A percentile compares a stretch with the other conserved stretches of the same genome.
Evolutionary conservation across 2,113 vertebrate species (phyloP).

Genomic region (Salminus brasiliensis): DNA sequence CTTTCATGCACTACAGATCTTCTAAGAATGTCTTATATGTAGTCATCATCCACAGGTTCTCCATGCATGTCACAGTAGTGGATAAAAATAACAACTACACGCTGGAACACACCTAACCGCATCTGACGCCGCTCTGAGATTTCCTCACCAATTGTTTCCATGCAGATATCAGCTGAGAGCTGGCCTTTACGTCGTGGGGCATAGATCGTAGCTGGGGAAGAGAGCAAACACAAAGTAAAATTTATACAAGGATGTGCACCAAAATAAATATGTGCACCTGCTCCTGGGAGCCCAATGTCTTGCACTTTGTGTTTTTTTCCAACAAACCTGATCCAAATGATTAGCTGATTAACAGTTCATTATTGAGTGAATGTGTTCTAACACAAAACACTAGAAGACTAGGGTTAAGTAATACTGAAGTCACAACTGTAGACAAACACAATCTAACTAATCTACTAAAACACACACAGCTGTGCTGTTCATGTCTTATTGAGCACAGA

Average conservation of each 20-base stretch:
- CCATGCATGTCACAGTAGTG: constrained; percentile 96
- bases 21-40: constrained; percentile 76
- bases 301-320: too few relatives aligned
- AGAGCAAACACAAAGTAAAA: neutral
- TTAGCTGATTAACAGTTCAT: too few relatives aligned
- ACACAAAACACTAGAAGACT: too few relatives aligned
- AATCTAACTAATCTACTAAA: too few relatives aligned
- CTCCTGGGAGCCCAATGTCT: too few relatives aligned
- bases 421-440: too few relatives aligned
- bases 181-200: constrained; percentile 96
- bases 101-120: constrained; percentile 88
- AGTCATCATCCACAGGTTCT: constrained; percentile 94
- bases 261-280: neutral
- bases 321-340: too few relatives aligned
- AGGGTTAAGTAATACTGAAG: too few relatives aligned
- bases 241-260: neutral
- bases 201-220: constrained; percentile 88
- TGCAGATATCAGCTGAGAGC: constrained; percentile 95
- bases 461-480: too few relatives aligned
- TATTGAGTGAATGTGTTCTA: too few relatives aligned
- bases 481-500: too few relatives aligned
- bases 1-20: neutral
- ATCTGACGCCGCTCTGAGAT: constrained; percentile 94
- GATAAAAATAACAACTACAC: constrained; percentile 94
- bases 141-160: constrained; percentile 98